Percentiles rank a stretch among this genome's conserved stretches.
phyloP scores from a whole-genome alignment of 2,113 vertebrate genomes.

The Nettapus auritus region DNA sequence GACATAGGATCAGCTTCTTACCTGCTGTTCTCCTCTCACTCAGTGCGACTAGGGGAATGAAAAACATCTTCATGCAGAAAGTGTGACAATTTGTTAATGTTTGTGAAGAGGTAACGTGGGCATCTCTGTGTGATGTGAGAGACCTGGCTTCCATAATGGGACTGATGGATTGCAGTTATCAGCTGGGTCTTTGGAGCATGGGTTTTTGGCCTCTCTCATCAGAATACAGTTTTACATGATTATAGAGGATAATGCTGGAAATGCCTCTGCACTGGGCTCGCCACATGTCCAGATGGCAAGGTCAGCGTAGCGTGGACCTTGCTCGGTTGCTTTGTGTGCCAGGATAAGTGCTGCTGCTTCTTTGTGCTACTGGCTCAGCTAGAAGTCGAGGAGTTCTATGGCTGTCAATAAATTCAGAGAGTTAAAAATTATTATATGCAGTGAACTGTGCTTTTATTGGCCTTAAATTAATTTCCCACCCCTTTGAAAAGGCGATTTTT shows the following conservation, averaged over 20 bases:
- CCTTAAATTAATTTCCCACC: conserved; percentile 2
- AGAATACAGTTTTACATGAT: conserved; percentile 29
- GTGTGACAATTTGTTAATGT: not conserved
- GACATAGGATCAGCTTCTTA: not conserved
- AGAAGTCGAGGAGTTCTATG: not conserved
- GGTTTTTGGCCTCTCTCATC: conserved; percentile 40
- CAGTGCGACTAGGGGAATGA: not conserved
- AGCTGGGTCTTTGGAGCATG: not conserved
- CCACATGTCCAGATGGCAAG: conserved; percentile 59
- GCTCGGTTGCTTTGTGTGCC: not conserved
- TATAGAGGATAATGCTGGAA: conserved; percentile 49
- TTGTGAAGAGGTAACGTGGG: not conserved
- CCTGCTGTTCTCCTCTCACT: not conserved
- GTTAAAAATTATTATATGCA: not conserved
- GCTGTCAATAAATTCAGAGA: not conserved
- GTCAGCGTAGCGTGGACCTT: not conserved
- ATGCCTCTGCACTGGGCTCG: conserved; percentile 5
- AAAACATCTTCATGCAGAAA: not conserved
- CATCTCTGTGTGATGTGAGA: not conserved
- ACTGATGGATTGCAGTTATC: not conserved
- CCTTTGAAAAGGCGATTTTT: not conserved
- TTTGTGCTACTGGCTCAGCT: not conserved
- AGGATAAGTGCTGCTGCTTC: not conserved
- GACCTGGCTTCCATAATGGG: not conserved
- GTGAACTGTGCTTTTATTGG: not conserved